phyloP scores from a whole-genome alignment of 2,888 invertebrate species.

The Oligia latruncula region DNA sequence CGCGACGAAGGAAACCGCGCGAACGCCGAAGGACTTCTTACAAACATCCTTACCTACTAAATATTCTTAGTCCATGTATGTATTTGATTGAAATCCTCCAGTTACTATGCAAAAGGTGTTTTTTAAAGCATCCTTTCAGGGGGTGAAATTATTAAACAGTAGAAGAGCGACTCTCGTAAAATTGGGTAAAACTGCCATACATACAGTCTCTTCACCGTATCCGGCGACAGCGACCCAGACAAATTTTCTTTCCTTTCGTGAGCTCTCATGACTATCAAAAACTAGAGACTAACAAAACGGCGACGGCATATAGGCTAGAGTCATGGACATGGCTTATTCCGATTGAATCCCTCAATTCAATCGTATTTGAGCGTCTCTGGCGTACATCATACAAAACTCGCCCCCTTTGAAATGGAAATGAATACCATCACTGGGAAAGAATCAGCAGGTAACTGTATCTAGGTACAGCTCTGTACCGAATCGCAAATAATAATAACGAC shows the following conservation, averaged over 20 bases:
- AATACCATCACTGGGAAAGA: not conserved
- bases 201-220: not conserved
- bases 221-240: not conserved
- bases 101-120: not conserved
- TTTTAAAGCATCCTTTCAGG: not conserved
- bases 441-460: not conserved
- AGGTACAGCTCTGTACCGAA: not conserved
- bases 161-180: not conserved
- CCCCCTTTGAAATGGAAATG: too few species aligned
- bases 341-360: not conserved
- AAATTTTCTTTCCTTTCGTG: not conserved
- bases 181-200: not conserved
- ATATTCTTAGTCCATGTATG: slow-evolving; percentile 1
- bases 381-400: not conserved
- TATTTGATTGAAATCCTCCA: not conserved
- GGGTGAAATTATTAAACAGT: not conserved
- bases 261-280: not conserved
- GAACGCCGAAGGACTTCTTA: slow-evolving; percentile 47
- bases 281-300: not conserved
- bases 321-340: not conserved
- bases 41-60: slow-evolving; percentile 54
- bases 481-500: not conserved
- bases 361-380: not conserved
- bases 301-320: not conserved
- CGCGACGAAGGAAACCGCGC: slow-evolving; percentile 39